Conservation (phyloP, 2,797 vertebrate species). For the Helarctos malayanus region DNA sequence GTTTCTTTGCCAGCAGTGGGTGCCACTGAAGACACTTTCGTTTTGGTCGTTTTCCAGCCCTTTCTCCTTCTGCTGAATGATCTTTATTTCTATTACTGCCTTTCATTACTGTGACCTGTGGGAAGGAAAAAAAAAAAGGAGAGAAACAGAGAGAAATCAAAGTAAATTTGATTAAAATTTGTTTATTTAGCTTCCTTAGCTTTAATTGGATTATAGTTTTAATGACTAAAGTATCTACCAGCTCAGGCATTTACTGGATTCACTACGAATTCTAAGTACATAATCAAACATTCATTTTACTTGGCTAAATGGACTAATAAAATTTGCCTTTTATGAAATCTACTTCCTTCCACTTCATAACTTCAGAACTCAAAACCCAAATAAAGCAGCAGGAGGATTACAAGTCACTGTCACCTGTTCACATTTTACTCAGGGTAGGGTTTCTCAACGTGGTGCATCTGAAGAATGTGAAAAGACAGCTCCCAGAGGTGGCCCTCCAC, state of each 20-base stretch:
- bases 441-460: background rate
- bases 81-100: slow-evolving; percentile 97
- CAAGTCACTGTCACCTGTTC: background rate
- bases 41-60: slow-evolving; percentile 96
- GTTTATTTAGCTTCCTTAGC: slow-evolving; percentile 68
- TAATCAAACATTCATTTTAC: slow-evolving; percentile 64
- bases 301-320: slow-evolving; percentile 62
- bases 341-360: slow-evolving; percentile 60
- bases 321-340: slow-evolving; percentile 66
- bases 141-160: slow-evolving; percentile 22
- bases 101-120: slow-evolving; percentile 96
- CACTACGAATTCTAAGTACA: slow-evolving; percentile 61
- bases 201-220: slow-evolving; percentile 75
- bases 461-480: background rate
- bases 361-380: slow-evolving; percentile 66
- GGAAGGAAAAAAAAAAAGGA: no score
- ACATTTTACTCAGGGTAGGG: background rate
- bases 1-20: slow-evolving; percentile 98
- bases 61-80: slow-evolving; percentile 95
- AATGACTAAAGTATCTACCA: slow-evolving; percentile 62
- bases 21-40: slow-evolving; percentile 99
- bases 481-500: background rate
- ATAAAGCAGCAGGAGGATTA: slow-evolving; percentile 36
- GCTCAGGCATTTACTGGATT: slow-evolving; percentile 63
- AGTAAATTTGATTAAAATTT: slow-evolving; percentile 70